These are phyloP conservation scores for Pluvialis apricaria DNA, from an alignment of 2,113 vertebrate genomes.

Conservation along the genomic window DNA sequence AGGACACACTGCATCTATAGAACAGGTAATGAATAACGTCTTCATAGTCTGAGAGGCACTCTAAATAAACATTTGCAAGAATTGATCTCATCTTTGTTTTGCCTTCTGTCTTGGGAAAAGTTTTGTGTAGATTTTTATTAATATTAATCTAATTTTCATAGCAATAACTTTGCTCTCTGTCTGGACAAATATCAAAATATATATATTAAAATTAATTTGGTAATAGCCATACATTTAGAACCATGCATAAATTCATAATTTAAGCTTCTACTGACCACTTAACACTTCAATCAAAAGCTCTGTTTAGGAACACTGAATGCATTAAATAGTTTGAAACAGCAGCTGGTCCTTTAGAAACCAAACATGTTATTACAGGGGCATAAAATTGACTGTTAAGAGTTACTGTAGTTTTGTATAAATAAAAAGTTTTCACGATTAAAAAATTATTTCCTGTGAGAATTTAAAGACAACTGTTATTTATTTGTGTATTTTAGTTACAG, in stretches of 20 bases:
- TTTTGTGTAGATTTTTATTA: neutral
- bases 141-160: neutral
- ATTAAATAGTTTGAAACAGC: neutral
- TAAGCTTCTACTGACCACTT: neutral
- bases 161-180: neutral
- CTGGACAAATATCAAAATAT: neutral
- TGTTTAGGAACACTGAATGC: neutral
- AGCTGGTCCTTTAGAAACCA: neutral
- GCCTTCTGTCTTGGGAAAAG: neutral
- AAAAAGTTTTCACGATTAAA: neutral
- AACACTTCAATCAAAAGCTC: neutral
- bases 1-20: neutral
- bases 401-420: neutral
- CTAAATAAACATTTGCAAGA: slow-evolving; percentile 29
- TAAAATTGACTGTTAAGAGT: neutral
- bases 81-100: neutral
- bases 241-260: neutral
- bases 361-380: neutral
- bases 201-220: neutral
- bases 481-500: neutral
- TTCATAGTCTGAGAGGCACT: slow-evolving; percentile 28
- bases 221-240: neutral
- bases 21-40: slow-evolving; percentile 50
- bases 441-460: neutral
- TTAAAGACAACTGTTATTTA: neutral